Conservation (phyloP, 2,797 vertebrate genomes). For the Pangasius larnaudii region DNA sequence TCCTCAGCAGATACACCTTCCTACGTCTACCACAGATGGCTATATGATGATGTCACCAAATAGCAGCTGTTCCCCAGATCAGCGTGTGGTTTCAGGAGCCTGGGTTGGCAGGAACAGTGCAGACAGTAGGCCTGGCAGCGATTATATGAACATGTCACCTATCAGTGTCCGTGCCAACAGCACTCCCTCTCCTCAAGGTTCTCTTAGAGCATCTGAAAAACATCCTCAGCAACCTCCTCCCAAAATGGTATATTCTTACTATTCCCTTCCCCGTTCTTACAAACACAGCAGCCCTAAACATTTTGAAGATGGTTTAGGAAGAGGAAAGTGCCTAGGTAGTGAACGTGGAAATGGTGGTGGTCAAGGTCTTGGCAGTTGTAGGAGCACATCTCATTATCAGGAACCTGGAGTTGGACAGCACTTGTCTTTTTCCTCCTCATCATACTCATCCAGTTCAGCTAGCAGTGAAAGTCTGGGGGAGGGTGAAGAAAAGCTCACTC, state of each 20-base stretch:
- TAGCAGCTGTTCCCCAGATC: slow-evolving; percentile 79
- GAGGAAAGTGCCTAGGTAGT: slow-evolving; percentile 67
- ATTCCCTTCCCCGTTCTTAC: slow-evolving; percentile 80
- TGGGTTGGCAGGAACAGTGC: slow-evolving; percentile 75
- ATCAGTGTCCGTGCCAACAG: slow-evolving; percentile 74
- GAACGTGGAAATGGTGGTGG: slow-evolving; percentile 60
- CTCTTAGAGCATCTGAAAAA: slow-evolving; percentile 61
- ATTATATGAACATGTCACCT: slow-evolving; percentile 88
- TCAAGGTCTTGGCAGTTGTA: slow-evolving; percentile 48
- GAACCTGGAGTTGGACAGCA: slow-evolving; percentile 70
- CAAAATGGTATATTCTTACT: slow-evolving; percentile 80
- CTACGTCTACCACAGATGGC: slow-evolving; percentile 68
- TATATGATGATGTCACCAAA: slow-evolving; percentile 85
- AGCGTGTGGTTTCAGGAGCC: slow-evolving; percentile 68
- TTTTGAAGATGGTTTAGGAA: slow-evolving; percentile 71
- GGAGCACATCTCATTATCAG: slow-evolving; percentile 60
- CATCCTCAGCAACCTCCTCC: slow-evolving; percentile 69
- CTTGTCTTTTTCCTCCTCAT: slow-evolving; percentile 74
- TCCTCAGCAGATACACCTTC: slow-evolving; percentile 74
- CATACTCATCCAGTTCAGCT: slow-evolving; percentile 81
- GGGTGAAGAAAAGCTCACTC: slow-evolving; percentile 65
- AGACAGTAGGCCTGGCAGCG: slow-evolving; percentile 74
- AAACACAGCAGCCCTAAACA: slow-evolving; percentile 72
- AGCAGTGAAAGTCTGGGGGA: slow-evolving; percentile 85
- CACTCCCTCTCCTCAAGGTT: slow-evolving; percentile 68